Conservation (phyloP, 2,797 vertebrate species). For the Pipistrellus kuhlii region DNA sequence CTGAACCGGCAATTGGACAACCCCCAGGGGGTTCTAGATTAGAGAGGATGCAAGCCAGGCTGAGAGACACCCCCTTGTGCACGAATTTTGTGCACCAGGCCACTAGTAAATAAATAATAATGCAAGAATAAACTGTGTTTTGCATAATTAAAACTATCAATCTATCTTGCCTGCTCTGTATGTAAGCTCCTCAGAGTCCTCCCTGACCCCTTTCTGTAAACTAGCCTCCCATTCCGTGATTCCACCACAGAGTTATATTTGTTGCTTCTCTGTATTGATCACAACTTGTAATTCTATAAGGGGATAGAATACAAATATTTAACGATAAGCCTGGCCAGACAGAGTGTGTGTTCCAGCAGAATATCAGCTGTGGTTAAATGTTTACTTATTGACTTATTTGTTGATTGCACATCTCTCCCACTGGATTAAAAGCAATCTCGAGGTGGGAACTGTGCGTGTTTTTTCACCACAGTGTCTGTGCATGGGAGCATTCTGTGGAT, state of each 20-base stretch:
- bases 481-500: background rate
- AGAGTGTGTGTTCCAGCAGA: background rate
- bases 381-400: slow-evolving; percentile 5
- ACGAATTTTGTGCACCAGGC: too few relatives aligned
- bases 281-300: background rate
- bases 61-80: too few relatives aligned
- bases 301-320: background rate
- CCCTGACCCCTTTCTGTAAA: background rate
- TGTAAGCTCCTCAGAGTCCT: background rate
- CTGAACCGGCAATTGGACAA: too few relatives aligned
- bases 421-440: background rate
- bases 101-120: background rate
- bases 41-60: too few relatives aligned
- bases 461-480: background rate
- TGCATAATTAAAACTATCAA: background rate
- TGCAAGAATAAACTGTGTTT: background rate
- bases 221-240: background rate
- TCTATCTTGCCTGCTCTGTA: background rate
- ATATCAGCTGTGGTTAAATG: background rate
- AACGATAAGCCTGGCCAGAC: background rate
- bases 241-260: background rate
- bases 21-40: too few relatives aligned
- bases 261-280: background rate
- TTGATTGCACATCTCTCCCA: background rate
- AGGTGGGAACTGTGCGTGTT: background rate